phyloP scores from a whole-genome alignment of 2,797 vertebrate genomes.

The Anguilla pacifica region DNA sequence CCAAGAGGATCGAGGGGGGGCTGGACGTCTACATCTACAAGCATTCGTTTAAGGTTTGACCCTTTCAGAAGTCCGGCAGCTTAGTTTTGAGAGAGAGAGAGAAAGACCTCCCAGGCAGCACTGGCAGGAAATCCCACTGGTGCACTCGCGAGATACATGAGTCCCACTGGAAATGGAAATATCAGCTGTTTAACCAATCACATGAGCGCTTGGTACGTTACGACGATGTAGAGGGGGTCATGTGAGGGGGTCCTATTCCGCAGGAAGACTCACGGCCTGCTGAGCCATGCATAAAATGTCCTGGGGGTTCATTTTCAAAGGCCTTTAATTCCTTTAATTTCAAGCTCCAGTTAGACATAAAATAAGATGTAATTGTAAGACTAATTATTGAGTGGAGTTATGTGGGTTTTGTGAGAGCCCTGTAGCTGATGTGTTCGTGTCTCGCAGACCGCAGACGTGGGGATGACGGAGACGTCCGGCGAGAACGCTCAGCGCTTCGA shows the following conservation, averaged over 20 bases:
- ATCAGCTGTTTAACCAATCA: not conserved
- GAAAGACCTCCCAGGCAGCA: not conserved
- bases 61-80: not conserved
- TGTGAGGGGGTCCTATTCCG: too few species aligned
- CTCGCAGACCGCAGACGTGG: slow-evolving; percentile 89
- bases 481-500: slow-evolving; percentile 86
- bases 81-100: not conserved
- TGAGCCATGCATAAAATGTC: too few species aligned
- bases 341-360: not conserved
- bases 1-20: slow-evolving; percentile 83
- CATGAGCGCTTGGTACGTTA: not conserved
- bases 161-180: not conserved
- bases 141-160: not conserved
- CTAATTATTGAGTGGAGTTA: not conserved
- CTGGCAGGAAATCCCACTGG: not conserved
- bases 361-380: not conserved
- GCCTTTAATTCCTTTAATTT: not conserved
- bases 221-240: too few species aligned
- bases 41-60: slow-evolving; percentile 88
- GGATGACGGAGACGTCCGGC: slow-evolving; percentile 88
- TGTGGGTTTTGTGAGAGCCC: not conserved
- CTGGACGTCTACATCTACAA: slow-evolving; percentile 90
- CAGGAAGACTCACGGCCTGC: too few species aligned
- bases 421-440: too few species aligned
- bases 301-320: not conserved